Base-by-base conservation (phyloP, 1,140 invertebrate species). In the Berghia stephanieae region DNA sequence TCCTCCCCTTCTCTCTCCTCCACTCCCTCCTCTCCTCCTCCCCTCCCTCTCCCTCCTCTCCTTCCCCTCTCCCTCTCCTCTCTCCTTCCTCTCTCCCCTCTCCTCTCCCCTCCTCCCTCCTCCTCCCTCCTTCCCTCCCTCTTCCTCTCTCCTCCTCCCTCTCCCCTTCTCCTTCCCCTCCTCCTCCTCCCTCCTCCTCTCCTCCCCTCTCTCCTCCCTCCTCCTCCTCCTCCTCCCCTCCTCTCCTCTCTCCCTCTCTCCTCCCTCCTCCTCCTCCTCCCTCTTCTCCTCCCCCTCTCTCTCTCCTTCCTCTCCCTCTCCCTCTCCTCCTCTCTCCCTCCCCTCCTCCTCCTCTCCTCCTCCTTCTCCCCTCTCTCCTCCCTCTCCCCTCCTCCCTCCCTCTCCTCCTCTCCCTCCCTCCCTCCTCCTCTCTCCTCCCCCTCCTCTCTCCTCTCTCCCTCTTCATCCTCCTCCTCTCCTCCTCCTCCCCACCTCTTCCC, bases 261-360 rank as follows among this genome's bases (percentile, higher is more conserved):
- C n/a, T n/a, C n/a, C n/a, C 46, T 49, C n/a, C 46, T 49, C n/a
- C 46, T 49, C n/a, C 46, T 49, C n/a, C 46, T 49, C n/a, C 46
- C n/a, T 49, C 46, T 49, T 49, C 46, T 49, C n/a, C 46, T 49
- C n/a, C 46, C n/a, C n/a, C 46, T n/a, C n/a, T n/a, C n/a, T 49
- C 46, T 49, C n/a, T n/a, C n/a, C 46, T 49, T 49, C 46, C 46
- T 49, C 46, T 49, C n/a, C 46, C n/a, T 49, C 46, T 49, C n/a
- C 46, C n/a, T 49, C 46, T 49, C n/a, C 46, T 49, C n/a, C 46
- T 49, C n/a, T n/a, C n/a, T 49, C 46, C n/a, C n/a, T n/a, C n/a
- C n/a, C 46, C n/a, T 49, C 46, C n/a, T 49, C 46, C n/a, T n/a
- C 46, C n/a, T n/a, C 46, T 49, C n/a, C 46, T 49, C n/a, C 46